Evolutionary conservation across 2,113 vertebrate species (phyloP), one percentile per base, ranked within the genome.

Genomic region (Siniperca knerii): DNA sequence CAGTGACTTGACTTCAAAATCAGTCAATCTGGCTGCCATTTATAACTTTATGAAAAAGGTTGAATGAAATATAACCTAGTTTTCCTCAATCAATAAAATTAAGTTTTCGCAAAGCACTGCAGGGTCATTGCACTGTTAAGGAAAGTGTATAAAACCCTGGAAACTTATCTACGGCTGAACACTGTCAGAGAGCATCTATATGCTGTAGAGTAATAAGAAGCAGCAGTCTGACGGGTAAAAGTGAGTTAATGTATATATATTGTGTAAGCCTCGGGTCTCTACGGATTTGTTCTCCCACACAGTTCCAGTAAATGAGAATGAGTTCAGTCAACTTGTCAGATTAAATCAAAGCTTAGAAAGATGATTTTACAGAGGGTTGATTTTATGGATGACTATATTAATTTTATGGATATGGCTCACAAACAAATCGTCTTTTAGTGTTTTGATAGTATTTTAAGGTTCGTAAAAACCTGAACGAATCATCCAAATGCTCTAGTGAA

Each of bases 261-360:
- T 65, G 58, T 42, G 64, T 75, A 74, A 61, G 44, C 46, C 35
- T 77, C 23, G 0, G 52, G 42, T 67, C 79, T 75, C 72, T 2
- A 10, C 16, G 61, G 79, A 73, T 71, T 40, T 40, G 9, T 60
- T 54, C 81, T 83, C 65, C 44, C 69, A 88, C 85, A 70, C 84
- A 65, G 18, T 25, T 76, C 66, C 52, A 33, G 64, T 60, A 67
- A 81, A 67, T n/a, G 54, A 79, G 15, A 75, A 79, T 18, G 54
- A 74, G 60, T 85, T 77, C 55, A 61, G 75, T 77, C 74, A 42
- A 75, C 62, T 57, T 84, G 86, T 77, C 86, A 84, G 67, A 77
- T 74, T 75, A 64, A 73, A 81, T 91, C 79, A 74, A 33, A 71
- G 67, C 65, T 71, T 2, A 10, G 40, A 77, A 66, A 76, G 69